Percentiles rank a stretch among this genome's conserved stretches.
These are phyloP conservation scores for Melanotaenia boesemani DNA, from an alignment of 2,797 vertebrate genomes.

Conservation along the genomic window DNA sequence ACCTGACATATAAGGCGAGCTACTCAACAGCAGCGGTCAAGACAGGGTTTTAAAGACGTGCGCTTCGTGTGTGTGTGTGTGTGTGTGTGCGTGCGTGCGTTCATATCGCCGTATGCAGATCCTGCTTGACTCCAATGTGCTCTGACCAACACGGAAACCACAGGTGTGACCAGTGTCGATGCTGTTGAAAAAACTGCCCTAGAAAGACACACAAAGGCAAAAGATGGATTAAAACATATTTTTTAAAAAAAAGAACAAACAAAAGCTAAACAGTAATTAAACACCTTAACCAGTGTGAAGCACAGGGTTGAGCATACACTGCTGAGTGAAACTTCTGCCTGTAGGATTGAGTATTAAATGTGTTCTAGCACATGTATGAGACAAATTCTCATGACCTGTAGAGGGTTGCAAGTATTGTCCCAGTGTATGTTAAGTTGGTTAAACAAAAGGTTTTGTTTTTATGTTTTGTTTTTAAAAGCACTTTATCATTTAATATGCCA, in stretches of 20 bases:
- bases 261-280: neutral
- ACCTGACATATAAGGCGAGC: conserved; percentile 39
- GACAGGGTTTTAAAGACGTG: conserved; percentile 49
- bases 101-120: conserved; percentile 8
- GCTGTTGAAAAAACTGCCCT: conserved; percentile 27
- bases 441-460: conserved; percentile 54
- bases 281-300: conserved; percentile 47
- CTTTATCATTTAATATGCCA: conserved; percentile 81
- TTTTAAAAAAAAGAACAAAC: neutral
- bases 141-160: conserved; percentile 21
- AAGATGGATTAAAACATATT: neutral
- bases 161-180: conserved; percentile 3
- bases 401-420: conserved; percentile 34
- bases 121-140: neutral
- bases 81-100: neutral
- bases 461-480: conserved; percentile 66
- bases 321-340: conserved; percentile 35
- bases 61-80: neutral
- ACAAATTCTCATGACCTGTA: conserved; percentile 49
- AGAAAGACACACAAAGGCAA: conserved; percentile 5
- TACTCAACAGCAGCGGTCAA: conserved; percentile 28
- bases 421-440: conserved; percentile 45
- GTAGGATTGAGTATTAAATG: conserved; percentile 43
- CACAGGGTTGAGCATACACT: conserved; percentile 48
- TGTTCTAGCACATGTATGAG: conserved; percentile 40